Evolutionary conservation across 2,888 invertebrate genomes (phyloP).

Genomic region (Pterostichus madidus): DNA sequence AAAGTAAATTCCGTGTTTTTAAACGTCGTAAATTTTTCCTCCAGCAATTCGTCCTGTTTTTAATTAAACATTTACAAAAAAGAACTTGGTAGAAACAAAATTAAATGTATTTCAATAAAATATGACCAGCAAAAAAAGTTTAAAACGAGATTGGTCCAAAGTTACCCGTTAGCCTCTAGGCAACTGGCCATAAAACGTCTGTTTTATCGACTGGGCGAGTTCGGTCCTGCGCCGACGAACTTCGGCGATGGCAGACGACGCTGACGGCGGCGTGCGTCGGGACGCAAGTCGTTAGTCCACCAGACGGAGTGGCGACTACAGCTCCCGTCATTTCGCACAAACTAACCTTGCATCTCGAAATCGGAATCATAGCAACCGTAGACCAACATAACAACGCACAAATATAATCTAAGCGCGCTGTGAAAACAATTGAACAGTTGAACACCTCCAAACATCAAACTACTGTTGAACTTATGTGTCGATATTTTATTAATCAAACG

Average conservation of each 20-base stretch:
- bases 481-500: slow-evolving; percentile 9
- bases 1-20: no score
- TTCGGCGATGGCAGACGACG: slow-evolving; percentile 61
- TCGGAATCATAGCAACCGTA: slow-evolving; percentile 27
- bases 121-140: slow-evolving; percentile 21
- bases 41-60: neutral
- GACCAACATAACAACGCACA: slow-evolving; percentile 40
- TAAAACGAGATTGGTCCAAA: slow-evolving; percentile 4
- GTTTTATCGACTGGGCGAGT: slow-evolving; percentile 45
- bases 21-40: no score
- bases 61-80: slow-evolving; percentile 3
- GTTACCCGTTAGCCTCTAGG: slow-evolving; percentile 26
- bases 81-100: neutral
- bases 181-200: slow-evolving; percentile 42
- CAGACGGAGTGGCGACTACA: slow-evolving; percentile 66
- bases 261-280: slow-evolving; percentile 58
- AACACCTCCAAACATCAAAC: slow-evolving; percentile 17
- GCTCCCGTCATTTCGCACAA: slow-evolving; percentile 58
- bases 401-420: slow-evolving; percentile 7
- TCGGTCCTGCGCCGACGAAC: slow-evolving; percentile 60
- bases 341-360: slow-evolving; percentile 15
- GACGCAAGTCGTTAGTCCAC: slow-evolving; percentile 62
- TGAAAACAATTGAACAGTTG: slow-evolving; percentile 7
- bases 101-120: slow-evolving; percentile 45
- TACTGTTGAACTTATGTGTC: slow-evolving; percentile 1